A percentile compares a stretch with the other conserved stretches of the same genome.
Evolutionary conservation across 1,140 invertebrate species (phyloP).

Genomic region (Plutomurus gul): DNA sequence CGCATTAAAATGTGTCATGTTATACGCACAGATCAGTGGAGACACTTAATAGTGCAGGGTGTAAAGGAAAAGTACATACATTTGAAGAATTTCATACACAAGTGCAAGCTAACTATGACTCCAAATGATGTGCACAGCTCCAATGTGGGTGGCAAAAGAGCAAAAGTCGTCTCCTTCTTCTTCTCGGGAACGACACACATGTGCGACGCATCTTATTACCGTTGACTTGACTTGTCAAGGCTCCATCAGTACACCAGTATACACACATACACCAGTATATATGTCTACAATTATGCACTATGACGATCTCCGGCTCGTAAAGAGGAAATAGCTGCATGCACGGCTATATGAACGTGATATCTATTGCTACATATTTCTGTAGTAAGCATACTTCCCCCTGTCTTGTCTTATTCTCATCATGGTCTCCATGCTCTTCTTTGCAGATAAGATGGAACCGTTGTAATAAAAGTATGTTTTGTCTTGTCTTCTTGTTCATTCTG

Average conservation of each 20-base stretch:
- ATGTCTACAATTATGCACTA: too few species aligned
- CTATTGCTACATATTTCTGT: neutral
- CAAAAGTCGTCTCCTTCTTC: conserved; percentile 5
- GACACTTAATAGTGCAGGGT: neutral
- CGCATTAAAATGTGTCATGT: conserved; percentile 21
- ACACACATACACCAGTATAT: too few species aligned
- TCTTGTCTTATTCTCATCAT: neutral
- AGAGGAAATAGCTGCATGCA: too few species aligned
- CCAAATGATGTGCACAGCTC: conserved; percentile 24
- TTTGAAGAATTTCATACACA: neutral
- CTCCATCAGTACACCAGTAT: too few species aligned
- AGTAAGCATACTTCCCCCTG: neutral
- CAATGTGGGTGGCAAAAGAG: conserved; percentile 44
- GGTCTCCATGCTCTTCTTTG: neutral
- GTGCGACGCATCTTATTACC: conserved; percentile 36
- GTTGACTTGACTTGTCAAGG: neutral
- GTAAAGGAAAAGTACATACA: neutral
- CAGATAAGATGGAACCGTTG: neutral
- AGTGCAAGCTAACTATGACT: neutral
- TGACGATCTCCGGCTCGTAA: too few species aligned
- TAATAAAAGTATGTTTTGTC: neutral
- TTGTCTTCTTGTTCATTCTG: neutral
- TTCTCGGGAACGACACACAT: conserved; percentile 32
- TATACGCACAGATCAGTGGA: neutral
- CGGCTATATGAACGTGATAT: neutral